Conservation (phyloP, 2,113 vertebrate genomes). For the Dascyllus trimaculatus region DNA sequence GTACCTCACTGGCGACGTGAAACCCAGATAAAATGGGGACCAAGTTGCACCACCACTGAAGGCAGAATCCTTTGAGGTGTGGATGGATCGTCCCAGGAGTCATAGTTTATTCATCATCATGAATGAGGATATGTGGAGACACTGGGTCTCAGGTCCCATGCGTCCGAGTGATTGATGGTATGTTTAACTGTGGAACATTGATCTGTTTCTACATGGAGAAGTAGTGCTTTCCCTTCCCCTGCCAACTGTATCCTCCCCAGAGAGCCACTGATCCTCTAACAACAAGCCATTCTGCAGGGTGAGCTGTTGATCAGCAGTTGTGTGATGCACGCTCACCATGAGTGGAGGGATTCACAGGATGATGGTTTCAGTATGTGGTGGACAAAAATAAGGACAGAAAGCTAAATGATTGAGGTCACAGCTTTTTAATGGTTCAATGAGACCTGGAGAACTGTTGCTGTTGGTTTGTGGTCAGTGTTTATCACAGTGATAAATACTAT, state of each 20-base stretch:
- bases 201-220: constrained; percentile 61
- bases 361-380: neutral
- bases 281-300: constrained; percentile 12
- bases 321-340: neutral
- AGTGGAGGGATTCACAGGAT: neutral
- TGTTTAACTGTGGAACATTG: constrained; percentile 67
- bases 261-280: constrained; percentile 36
- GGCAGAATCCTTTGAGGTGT: constrained; percentile 15
- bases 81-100: constrained; percentile 18
- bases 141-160: constrained; percentile 33
- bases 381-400: neutral
- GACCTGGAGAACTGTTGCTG: neutral
- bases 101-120: constrained; percentile 57
- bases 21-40: neutral
- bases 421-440: neutral
- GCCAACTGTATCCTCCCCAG: constrained; percentile 31
- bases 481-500: neutral
- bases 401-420: neutral
- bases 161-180: constrained; percentile 68
- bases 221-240: constrained; percentile 28
- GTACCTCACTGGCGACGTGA: neutral
- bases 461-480: neutral
- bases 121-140: constrained; percentile 33
- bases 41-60: neutral
- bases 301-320: constrained; percentile 48